phyloP scores from a whole-genome alignment of 2,888 invertebrate species.

The Muscina levida region DNA sequence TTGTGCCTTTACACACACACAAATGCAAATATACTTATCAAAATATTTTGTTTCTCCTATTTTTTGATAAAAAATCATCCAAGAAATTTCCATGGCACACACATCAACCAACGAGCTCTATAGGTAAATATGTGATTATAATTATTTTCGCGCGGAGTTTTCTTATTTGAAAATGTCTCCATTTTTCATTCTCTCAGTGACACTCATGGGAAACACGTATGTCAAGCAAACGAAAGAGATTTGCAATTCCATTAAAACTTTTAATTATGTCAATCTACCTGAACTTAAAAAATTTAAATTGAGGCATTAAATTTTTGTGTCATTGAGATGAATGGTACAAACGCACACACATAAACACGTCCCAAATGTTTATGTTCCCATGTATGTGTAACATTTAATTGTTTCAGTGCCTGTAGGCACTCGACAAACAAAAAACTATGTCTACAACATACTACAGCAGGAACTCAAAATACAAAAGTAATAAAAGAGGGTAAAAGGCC shows the following conservation, averaged over 20 bases:
- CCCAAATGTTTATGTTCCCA: neutral
- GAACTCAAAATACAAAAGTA: neutral
- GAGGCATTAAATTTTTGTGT: conserved; percentile 24
- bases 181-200: neutral
- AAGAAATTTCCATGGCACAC: too few relatives aligned
- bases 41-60: too few relatives aligned
- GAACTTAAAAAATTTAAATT: conserved; percentile 52
- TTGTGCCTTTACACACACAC: too few relatives aligned
- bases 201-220: conserved; percentile 19
- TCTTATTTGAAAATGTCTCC: neutral
- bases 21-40: too few relatives aligned
- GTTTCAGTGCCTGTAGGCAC: neutral
- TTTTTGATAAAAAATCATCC: too few relatives aligned
- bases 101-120: too few relatives aligned
- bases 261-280: conserved; percentile 58
- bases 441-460: neutral
- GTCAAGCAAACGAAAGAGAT: conserved; percentile 26
- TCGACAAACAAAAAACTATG: conserved; percentile 44
- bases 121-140: too few relatives aligned
- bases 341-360: neutral
- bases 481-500: neutral
- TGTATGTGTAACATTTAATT: neutral
- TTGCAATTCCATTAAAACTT: conserved; percentile 61
- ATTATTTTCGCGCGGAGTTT: neutral
- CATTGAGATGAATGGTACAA: neutral